phyloP scores from a whole-genome alignment of 2,888 invertebrate species.

The Ectemnius continuus region DNA sequence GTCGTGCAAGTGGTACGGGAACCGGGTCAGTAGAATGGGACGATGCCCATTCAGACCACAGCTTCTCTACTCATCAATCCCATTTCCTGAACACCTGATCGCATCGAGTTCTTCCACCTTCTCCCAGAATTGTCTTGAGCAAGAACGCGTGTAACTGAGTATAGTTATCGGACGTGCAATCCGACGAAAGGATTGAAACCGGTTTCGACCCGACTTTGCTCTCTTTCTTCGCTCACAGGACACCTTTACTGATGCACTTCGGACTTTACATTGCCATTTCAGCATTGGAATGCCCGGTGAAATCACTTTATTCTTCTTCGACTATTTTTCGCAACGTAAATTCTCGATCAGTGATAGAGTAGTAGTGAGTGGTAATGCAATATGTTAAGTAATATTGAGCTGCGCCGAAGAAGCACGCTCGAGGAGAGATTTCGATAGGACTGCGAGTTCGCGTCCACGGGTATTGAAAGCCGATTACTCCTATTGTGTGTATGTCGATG shows the following conservation, averaged over 20 bases:
- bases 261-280: no score
- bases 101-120: not conserved
- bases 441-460: slow-evolving; percentile 11
- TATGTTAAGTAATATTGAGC: no score
- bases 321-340: no score
- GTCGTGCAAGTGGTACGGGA: slow-evolving; percentile 6
- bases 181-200: not conserved
- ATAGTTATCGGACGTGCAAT: no score
- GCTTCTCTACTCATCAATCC: slow-evolving; percentile 39
- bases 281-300: no score
- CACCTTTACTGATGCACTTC: no score
- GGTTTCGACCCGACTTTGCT: not conserved
- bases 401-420: no score
- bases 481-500: slow-evolving; percentile 25
- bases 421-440: no score
- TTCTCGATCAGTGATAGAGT: no score
- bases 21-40: slow-evolving; percentile 44
- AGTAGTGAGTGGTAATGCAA: no score
- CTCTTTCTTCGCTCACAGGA: not conserved
- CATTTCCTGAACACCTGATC: slow-evolving; percentile 43
- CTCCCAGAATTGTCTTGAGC: slow-evolving; percentile 1
- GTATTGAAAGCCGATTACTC: slow-evolving; percentile 44
- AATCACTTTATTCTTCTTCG: no score
- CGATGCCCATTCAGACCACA: slow-evolving; percentile 41
- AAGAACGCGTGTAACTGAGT: not conserved